phyloP scores from a whole-genome alignment of 2,113 vertebrate genomes.

The Candoia aspera region DNA sequence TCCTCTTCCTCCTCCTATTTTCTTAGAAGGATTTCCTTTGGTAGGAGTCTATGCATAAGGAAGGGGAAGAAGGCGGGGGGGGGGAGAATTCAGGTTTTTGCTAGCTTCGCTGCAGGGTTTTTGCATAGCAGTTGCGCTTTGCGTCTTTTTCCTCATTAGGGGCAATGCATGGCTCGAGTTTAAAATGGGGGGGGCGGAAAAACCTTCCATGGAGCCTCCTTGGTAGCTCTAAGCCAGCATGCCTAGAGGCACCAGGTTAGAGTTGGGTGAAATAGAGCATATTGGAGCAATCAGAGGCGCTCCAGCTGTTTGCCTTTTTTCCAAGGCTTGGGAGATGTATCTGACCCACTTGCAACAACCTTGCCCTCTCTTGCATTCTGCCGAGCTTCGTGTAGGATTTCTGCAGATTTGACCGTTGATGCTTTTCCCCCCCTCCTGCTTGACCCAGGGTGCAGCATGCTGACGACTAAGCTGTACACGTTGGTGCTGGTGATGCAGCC shows the following conservation, averaged over 20 bases:
- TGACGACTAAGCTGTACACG: constrained; percentile 80
- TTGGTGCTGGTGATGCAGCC: constrained; percentile 89
- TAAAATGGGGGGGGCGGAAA: not conserved
- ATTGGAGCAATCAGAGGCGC: not conserved
- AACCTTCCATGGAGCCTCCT: not conserved
- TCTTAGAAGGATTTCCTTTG: not conserved
- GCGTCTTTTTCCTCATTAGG: not conserved
- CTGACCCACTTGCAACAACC: not conserved
- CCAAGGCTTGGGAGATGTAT: not conserved
- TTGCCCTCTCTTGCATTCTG: not conserved
- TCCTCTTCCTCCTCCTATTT: not conserved
- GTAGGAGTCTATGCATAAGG: not conserved
- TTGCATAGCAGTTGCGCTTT: not conserved
- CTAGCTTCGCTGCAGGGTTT: not conserved
- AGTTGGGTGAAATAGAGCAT: not conserved
- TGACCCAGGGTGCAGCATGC: constrained; percentile 69
- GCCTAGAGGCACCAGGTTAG: not conserved
- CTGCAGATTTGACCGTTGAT: not conserved
- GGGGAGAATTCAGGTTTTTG: not conserved
- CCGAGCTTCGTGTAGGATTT: not conserved
- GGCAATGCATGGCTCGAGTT: not conserved
- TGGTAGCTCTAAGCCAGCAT: no score
- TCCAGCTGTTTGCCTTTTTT: not conserved
- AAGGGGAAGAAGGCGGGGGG: not conserved
- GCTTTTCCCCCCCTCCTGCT: rapidly evolving